Base-by-base conservation (phyloP, 2,888 invertebrate genomes). In the Dioctria rufipes region DNA sequence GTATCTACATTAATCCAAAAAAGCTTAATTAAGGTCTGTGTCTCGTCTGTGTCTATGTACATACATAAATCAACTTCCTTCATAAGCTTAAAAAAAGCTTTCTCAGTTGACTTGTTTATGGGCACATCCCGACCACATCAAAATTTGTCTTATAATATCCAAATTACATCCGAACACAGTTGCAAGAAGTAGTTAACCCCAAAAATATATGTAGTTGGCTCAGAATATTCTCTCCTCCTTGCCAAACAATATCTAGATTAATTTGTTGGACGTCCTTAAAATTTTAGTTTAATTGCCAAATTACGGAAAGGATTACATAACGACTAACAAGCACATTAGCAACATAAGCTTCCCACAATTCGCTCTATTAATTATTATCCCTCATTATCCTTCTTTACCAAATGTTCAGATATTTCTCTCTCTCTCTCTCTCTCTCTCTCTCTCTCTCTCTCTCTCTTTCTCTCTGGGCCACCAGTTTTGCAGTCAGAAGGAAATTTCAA, bases 1-100 rank as follows among this genome's bases (percentile, higher is more conserved):
- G 40, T 42, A 40, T 66, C 66, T 25, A 39, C 49, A 51, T 69
- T 39, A 69, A 37, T 69, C 49, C 69, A 37, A 51, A 69, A 69
- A 69, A 69, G 69, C 69, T 69, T 25, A 43, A 49, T n/a, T 6
- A 4, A 66, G n/a, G 11, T 9, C 25, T 25, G 2, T 25, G 25
- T 25, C 25, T 25, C 25, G 25, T 25, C 25, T 25, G 25, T 25
- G 25, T n/a, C n/a, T n/a, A n/a, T 25, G 25, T 25, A 25, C 25
- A 25, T 25, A 25, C 46, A 49, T 67, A 67, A 67, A 46, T 67
- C 43, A 69, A 3, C 4, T 51, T 11, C 37, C 69, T 39, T 9
- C 37, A 65, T 51, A 13, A 69, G 69, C 51, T 69, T 39, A n/a
- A 5, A 25, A 4, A 13, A 13, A 67, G 67, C 67, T 67, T 67